Evolutionary conservation across 2,888 invertebrate species (phyloP), one percentile per base, ranked within the genome.

Genomic region (Luperina testacea): DNA sequence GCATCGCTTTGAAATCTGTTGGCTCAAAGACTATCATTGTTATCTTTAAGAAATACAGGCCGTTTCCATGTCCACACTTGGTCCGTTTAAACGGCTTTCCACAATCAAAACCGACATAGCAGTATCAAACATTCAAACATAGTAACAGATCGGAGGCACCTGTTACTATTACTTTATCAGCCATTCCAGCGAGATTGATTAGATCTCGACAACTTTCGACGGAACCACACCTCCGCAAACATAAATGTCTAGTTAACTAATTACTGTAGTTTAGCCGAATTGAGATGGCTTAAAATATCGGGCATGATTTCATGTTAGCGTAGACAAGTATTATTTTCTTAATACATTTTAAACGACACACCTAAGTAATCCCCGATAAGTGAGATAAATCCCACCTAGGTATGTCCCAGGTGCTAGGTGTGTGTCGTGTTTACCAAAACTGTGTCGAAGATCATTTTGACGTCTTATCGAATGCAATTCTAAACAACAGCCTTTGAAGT

Each of bases 61-160:
- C 24, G 5, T 32, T 48, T 8, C 27, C 6, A 32, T 24, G 38
- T 2, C 17, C 2, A 32, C n/a, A 45, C 11, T 57, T 7, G 20
- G 57, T 65, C 57, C 32, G 3, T 63, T 76, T 48, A 68, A 61
- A 42, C 3, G 3, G 57, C 20, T 9, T 57, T 48, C 7, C 42
- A 20, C 15, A 84, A 67, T 67, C 72, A 42, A 17, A 32, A 45
- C 67, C 69, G 45, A 42, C 63, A 24, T 20, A n/a, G 13, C 24
- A 45, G 5, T 72, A 88, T 88, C 84, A 86, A 88, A 88, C 84
- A 86, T 42, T 88, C 84, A 86, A 88, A 88, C 84, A 86, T 42
- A 61, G 63, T 48, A 80, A 72, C 86, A 84, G 78, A 79, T 88
- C 71, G 42, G 17, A 38, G 69, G 74, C 89, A 88, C 70, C 81